Evolutionary conservation across 2,888 invertebrate genomes (phyloP).

Genomic region (Theristus sp.): DNA sequence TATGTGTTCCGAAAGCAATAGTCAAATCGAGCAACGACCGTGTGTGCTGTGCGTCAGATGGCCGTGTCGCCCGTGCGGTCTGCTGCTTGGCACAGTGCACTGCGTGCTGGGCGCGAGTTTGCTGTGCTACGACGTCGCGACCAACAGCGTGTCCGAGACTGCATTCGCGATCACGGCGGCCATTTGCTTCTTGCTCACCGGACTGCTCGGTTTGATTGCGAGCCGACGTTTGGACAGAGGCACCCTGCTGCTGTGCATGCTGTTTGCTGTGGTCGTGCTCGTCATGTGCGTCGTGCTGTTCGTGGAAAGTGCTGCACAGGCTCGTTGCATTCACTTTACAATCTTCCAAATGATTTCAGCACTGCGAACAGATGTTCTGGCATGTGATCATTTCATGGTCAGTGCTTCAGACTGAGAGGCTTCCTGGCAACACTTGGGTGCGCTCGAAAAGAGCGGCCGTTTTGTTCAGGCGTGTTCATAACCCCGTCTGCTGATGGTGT

Average conservation of each 20-base stretch:
- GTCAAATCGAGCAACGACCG: too few species aligned
- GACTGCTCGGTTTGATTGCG: not conserved
- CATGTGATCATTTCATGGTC: too few species aligned
- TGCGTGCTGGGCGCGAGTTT: slow-evolving; percentile 8
- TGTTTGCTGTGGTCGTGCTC: not conserved
- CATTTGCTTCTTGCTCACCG: not conserved
- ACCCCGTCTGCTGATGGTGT: too few species aligned
- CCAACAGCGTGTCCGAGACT: slow-evolving; percentile 12
- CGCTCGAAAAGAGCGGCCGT: too few species aligned
- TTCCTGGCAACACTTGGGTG: too few species aligned
- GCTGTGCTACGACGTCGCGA: slow-evolving; percentile 12
- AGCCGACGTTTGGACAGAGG: slow-evolving; percentile 2
- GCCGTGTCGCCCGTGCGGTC: slow-evolving; percentile 11
- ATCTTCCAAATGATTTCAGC: too few species aligned
- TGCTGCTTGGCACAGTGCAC: slow-evolving; percentile 10
- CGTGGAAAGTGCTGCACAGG: not conserved
- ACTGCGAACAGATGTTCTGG: too few species aligned
- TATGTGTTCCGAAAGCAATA: too few species aligned
- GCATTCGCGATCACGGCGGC: slow-evolving; percentile 3
- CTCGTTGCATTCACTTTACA: too few species aligned
- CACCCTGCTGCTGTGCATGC: not conserved
- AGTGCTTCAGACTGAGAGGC: too few species aligned
- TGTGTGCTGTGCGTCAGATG: too few species aligned
- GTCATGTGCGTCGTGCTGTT: not conserved
- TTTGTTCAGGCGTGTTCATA: too few species aligned